phyloP scores from a whole-genome alignment of 2,113 vertebrate genomes.

The Cyphomyrus discorhynchus region DNA sequence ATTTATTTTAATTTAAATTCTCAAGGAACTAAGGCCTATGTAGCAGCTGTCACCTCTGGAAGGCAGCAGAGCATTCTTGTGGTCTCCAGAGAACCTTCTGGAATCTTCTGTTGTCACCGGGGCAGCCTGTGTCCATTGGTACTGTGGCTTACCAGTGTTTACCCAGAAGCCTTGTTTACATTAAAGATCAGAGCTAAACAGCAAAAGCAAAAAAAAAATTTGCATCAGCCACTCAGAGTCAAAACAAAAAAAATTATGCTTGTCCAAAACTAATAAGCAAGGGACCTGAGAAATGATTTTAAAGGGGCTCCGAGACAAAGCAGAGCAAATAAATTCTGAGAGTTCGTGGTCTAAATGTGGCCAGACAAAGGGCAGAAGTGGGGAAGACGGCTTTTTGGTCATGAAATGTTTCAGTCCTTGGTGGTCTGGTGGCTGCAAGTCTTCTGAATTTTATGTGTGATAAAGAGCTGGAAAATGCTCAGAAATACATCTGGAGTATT shows the following conservation, averaged over 20 bases:
- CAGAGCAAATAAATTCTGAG: not conserved
- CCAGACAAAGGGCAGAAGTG: not conserved
- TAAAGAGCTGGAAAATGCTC: conserved; percentile 3
- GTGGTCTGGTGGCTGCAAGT: not conserved
- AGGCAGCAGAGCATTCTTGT: not conserved
- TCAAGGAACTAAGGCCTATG: not conserved
- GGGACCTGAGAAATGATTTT: not conserved
- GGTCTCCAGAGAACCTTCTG: not conserved
- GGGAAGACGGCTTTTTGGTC: not conserved
- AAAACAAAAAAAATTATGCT: not conserved
- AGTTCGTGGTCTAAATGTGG: not conserved
- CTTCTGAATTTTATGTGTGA: not conserved
- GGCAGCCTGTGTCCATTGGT: not conserved
- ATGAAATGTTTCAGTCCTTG: not conserved
- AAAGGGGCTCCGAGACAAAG: not conserved
- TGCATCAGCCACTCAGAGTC: not conserved
- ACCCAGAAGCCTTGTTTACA: not conserved
- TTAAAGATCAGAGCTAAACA: not conserved
- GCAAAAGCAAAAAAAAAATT: not conserved
- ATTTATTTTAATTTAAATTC: not conserved
- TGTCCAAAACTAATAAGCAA: not conserved
- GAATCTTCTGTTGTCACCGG: not conserved
- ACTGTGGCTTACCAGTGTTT: not conserved
- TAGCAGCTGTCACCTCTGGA: not conserved
- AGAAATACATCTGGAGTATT: not conserved